Evolutionary conservation across 2,113 vertebrate genomes (phyloP).

Genomic region (Symphodus melops): DNA sequence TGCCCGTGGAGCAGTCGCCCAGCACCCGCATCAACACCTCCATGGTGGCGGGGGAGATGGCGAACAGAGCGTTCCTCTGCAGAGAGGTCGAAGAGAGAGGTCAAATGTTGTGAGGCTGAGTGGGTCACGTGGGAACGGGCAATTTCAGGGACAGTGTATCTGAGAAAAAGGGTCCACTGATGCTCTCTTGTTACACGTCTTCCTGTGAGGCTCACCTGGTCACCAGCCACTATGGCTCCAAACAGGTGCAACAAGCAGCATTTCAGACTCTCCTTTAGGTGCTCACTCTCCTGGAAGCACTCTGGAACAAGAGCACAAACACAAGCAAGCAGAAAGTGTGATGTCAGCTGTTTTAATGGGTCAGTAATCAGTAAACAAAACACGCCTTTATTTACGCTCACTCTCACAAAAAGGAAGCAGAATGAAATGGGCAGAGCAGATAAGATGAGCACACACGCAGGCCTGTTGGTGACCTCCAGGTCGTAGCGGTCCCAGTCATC

Average conservation of each 20-base stretch:
- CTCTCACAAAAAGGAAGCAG: background rate
- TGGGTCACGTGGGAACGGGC: no score
- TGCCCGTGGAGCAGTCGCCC: conserved; percentile 87
- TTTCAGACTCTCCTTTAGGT: conserved; percentile 97
- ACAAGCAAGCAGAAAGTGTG: background rate
- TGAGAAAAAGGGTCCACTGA: no score
- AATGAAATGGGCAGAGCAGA: conserved; percentile 21
- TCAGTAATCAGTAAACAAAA: no score
- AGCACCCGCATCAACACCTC: conserved; percentile 95
- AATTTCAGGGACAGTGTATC: no score
- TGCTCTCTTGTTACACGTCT: background rate
- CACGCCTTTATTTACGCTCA: background rate
- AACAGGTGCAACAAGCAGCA: conserved; percentile 97
- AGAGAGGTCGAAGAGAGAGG: conserved; percentile 19
- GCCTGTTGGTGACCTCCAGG: conserved; percentile 42
- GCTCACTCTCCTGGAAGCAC: conserved; percentile 99
- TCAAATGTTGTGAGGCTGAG: no score
- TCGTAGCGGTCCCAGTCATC: conserved; percentile 48
- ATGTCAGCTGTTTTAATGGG: no score
- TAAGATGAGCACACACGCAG: conserved; percentile 18
- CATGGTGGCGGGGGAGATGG: conserved; percentile 98
- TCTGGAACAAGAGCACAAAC: conserved; percentile 81
- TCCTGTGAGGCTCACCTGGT: conserved; percentile 91
- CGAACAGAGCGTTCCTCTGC: conserved; percentile 94
- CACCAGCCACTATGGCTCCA: conserved; percentile 94